Conservation (phyloP, 2,797 vertebrate species). For the Sardinella longiceps region DNA sequence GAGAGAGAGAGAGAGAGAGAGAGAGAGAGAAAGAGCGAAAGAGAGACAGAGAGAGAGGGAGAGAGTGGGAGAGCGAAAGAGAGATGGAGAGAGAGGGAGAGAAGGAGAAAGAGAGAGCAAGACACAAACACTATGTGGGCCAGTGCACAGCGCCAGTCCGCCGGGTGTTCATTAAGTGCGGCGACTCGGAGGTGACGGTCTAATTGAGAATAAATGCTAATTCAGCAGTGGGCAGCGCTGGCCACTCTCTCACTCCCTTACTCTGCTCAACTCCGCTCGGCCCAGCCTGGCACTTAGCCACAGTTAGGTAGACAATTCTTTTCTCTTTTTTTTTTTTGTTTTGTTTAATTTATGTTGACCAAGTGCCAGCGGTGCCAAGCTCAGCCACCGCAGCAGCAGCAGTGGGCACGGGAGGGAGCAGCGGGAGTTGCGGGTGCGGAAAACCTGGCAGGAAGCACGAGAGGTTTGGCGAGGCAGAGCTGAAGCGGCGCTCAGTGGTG, state of each 20-base stretch:
- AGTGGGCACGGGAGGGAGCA: not conserved
- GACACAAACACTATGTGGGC: not conserved
- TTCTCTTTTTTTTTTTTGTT: too few species aligned
- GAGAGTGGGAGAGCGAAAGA: not conserved
- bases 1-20: not conserved
- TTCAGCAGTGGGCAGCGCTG: slow-evolving; percentile 36
- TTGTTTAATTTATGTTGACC: slow-evolving; percentile 44
- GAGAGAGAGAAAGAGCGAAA: too few species aligned
- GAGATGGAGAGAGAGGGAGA: not conserved
- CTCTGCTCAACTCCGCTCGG: not conserved
- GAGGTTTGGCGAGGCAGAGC: not conserved
- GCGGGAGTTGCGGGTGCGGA: not conserved
- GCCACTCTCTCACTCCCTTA: not conserved
- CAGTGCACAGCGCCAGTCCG: not conserved
- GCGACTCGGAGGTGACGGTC: slow-evolving; percentile 42
- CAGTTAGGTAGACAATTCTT: not conserved
- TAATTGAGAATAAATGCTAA: slow-evolving; percentile 44
- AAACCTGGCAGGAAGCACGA: not conserved
- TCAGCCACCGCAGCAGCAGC: not conserved
- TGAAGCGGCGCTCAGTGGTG: not conserved
- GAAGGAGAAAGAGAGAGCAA: not conserved
- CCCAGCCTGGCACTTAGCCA: not conserved
- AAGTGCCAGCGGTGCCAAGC: not conserved
- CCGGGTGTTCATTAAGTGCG: slow-evolving; percentile 33
- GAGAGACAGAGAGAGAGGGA: not conserved